A percentile compares a stretch with the other conserved stretches of the same genome.
Evolutionary conservation across 2,113 vertebrate genomes (phyloP).

Genomic region (Oreocharis arfaki): DNA sequence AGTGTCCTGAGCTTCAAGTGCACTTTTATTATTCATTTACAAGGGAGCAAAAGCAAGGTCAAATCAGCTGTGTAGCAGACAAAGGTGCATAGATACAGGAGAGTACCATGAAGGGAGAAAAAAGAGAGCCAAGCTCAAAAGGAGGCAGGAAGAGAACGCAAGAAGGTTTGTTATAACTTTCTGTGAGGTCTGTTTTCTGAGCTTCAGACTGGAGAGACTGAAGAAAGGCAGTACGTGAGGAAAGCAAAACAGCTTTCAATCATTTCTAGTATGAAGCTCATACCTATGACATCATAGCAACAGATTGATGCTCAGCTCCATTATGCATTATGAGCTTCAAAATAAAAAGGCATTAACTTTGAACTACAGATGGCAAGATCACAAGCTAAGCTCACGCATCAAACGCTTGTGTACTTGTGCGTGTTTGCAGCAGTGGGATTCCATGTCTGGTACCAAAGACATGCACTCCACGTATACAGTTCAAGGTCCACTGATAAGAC

Average conservation of each 20-base stretch:
- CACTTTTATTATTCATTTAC: background rate
- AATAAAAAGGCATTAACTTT: slow-evolving; percentile 26
- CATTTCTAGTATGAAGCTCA: background rate
- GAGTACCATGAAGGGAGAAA: background rate
- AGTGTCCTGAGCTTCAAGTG: background rate
- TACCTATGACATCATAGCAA: background rate
- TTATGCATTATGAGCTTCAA: background rate
- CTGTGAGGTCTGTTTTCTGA: background rate
- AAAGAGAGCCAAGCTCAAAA: background rate
- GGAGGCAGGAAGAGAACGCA: background rate
- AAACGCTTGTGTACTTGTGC: background rate
- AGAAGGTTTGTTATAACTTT: background rate
- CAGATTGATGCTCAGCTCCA: background rate
- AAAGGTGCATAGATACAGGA: background rate
- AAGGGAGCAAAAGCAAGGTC: background rate
- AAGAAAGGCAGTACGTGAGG: background rate
- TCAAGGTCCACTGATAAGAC: background rate
- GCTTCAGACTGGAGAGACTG: background rate
- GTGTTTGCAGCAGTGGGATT: background rate
- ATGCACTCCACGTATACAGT: background rate
- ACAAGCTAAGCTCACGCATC: background rate
- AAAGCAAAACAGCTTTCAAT: background rate
- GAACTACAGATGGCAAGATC: background rate
- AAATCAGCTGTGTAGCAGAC: background rate
- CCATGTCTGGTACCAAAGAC: background rate